phyloP scores from a whole-genome alignment of 2,888 invertebrate species.

The Anarsia innoxiella region DNA sequence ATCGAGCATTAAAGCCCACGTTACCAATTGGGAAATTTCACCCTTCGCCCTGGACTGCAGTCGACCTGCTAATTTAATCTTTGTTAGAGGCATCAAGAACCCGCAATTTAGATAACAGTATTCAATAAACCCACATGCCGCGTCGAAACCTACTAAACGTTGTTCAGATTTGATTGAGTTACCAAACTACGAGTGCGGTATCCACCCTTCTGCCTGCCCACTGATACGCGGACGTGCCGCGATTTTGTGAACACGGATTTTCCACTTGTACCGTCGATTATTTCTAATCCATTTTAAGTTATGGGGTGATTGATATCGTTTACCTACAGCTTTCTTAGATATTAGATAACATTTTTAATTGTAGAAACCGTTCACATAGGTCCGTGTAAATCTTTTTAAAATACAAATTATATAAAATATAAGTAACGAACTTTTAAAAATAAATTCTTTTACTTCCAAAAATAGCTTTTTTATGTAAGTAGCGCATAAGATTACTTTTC shows the following conservation, averaged over 20 bases:
- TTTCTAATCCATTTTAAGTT: too few species aligned
- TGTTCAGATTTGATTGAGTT: slow-evolving; percentile 64
- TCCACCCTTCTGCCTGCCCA: slow-evolving; percentile 32
- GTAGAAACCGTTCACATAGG: too few species aligned
- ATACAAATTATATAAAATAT: too few species aligned
- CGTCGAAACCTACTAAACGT: slow-evolving; percentile 38
- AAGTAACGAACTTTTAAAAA: too few species aligned
- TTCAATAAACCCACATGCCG: slow-evolving; percentile 60
- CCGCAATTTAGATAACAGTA: slow-evolving; percentile 65
- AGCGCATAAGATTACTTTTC: too few species aligned
- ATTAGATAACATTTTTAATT: too few species aligned
- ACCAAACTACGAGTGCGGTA: slow-evolving; percentile 46
- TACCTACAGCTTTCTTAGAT: too few species aligned
- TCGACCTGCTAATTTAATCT: slow-evolving; percentile 66
- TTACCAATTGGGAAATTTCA: slow-evolving; percentile 48
- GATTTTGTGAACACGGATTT: neutral
- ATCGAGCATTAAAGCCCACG: slow-evolving; percentile 45
- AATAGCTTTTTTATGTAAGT: too few species aligned
- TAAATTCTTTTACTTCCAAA: too few species aligned
- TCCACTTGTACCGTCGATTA: neutral
- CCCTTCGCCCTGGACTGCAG: slow-evolving; percentile 39
- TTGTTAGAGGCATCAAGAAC: slow-evolving; percentile 56
- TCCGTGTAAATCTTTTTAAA: too few species aligned
- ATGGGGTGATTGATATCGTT: too few species aligned
- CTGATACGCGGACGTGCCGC: slow-evolving; percentile 22